A percentile compares a stretch with the other conserved stretches of the same genome.
These are phyloP conservation scores for Eupithecia insigniata DNA, from an alignment of 2,888 invertebrate species.

Conservation along the genomic window DNA sequence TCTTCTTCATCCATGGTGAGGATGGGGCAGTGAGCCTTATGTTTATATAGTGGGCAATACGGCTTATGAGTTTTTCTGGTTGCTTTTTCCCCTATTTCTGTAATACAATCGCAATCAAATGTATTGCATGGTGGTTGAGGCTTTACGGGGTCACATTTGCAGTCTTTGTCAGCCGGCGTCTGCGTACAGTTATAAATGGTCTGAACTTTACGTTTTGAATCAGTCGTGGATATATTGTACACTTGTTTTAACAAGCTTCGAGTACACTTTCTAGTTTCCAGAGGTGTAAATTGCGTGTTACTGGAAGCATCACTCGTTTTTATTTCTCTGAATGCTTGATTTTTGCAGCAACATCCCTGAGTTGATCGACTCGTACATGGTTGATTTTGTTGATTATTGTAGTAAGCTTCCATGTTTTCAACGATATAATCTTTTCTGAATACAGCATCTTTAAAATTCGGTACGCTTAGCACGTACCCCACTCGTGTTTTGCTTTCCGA, in stretches of 20 bases:
- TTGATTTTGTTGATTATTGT: conserved; percentile 23
- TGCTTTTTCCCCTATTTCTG: conserved; percentile 58
- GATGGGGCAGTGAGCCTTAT: conserved; percentile 72
- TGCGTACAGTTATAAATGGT: conserved; percentile 61
- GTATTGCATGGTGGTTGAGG: conserved; percentile 72
- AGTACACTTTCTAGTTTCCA: conserved; percentile 42
- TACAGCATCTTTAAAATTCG: conserved; percentile 55
- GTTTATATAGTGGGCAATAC: conserved; percentile 73
- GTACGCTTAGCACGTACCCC: conserved; percentile 60
- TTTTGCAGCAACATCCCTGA: conserved; percentile 51
- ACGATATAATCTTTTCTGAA: conserved; percentile 58
- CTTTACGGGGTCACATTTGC: conserved; percentile 71
- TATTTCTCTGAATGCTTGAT: conserved; percentile 30
- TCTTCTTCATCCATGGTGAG: conserved; percentile 63
- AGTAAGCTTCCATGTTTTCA: conserved; percentile 50
- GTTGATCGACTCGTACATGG: conserved; percentile 32
- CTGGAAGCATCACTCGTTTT: conserved; percentile 34
- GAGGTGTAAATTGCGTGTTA: conserved; percentile 39
- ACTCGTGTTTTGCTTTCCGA: conserved; percentile 53
- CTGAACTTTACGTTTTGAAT: conserved; percentile 44
- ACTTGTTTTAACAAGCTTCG: conserved; percentile 37
- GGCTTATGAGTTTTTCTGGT: conserved; percentile 70
- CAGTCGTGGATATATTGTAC: conserved; percentile 51
- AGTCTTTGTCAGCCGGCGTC: conserved; percentile 67
- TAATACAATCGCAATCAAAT: conserved; percentile 73